Base-by-base conservation (phyloP, 37 sponge, comb jelly and placozoan species). In the Cliona cf. orientalis region DNA sequence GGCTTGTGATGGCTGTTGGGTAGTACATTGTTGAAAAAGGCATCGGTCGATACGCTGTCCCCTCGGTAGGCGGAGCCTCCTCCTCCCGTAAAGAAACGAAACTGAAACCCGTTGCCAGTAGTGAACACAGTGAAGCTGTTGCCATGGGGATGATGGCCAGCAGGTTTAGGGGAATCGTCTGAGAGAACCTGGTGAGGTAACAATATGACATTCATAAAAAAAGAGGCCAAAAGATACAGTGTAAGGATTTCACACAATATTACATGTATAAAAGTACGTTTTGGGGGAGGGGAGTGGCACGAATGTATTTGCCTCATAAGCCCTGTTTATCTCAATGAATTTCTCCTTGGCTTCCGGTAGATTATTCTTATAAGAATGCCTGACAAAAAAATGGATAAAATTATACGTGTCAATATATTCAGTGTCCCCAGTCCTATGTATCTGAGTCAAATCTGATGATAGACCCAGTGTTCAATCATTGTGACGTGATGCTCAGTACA, bases 281-380 rank as follows among this genome's bases (percentile, higher is more conserved):
- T n/a, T n/a, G n/a, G n/a, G n/a, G n/a, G n/a, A n/a, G n/a, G n/a
- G n/a, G n/a, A n/a, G n/a, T n/a, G n/a, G n/a, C n/a, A n/a, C n/a
- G n/a, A n/a, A n/a, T n/a, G n/a, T n/a, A n/a, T n/a, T n/a, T 23
- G 85, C 88, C 75, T 91, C 81, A 64, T 95, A 95, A 4, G 95
- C 95, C 57, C 78, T 67, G 58, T 78, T 95, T 67, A 95, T 85
- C 42, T 89, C 66, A 12, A 89, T 62, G 42, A 95, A 81, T 46
- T 79, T 91, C 35, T 95, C 92, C 9, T 74, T 57, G 12, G 95
- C 95, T 26, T 66, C 76, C 2, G 93, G 93, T 0, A 82, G 76
- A 32, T 78, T 81, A 74, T 95, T 95, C 76, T 91, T 95, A 62
- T 95, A 92, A 45, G 95, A 93, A 44, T 95, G 95, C 95, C 95